Percentiles rank a stretch among this genome's conserved stretches.
Evolutionary conservation across 1,140 invertebrate species (phyloP).

Genomic region (Diorhabda elongata): DNA sequence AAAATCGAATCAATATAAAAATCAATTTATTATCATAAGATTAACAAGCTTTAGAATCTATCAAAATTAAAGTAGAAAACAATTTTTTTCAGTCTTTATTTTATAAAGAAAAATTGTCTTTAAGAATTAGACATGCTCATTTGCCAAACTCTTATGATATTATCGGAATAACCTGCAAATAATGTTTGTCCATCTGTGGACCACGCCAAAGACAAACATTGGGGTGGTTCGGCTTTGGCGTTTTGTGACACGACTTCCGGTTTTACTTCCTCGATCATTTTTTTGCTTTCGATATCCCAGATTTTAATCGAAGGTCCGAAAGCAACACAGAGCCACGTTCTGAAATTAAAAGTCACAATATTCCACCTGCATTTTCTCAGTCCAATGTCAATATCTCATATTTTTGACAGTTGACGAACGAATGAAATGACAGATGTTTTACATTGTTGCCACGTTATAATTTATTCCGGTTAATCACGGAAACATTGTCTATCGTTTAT

Average conservation of each 20-base stretch:
- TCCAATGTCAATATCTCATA: conserved; percentile 45
- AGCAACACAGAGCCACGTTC: conserved; percentile 99
- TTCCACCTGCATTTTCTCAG: conserved; percentile 50
- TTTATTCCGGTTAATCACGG: too few relatives aligned
- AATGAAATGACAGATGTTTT: conserved; percentile 8
- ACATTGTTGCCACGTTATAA: too few relatives aligned
- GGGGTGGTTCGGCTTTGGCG: conserved; percentile 83
- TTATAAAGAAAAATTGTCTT: background rate
- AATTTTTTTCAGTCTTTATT: conserved; percentile 3
- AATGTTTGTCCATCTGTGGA: conserved; percentile 98
- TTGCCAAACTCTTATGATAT: conserved; percentile 98
- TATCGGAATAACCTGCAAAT: conserved; percentile 99
- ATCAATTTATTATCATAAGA: background rate
- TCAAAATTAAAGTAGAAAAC: background rate
- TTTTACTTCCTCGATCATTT: conserved; percentile 97
- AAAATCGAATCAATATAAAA: too few relatives aligned
- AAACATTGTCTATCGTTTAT: too few relatives aligned
- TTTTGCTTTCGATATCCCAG: conserved; percentile 99
- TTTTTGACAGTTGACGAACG: conserved; percentile 36
- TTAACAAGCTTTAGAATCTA: background rate
- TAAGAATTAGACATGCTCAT: conserved; percentile 71
- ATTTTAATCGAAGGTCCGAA: conserved; percentile 98
- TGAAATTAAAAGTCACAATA: conserved; percentile 23
- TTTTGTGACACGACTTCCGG: conserved; percentile 83
- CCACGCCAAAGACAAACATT: conserved; percentile 98